Conservation (phyloP, 1,140 invertebrate species). For the Pogonomyrmex californicus region DNA sequence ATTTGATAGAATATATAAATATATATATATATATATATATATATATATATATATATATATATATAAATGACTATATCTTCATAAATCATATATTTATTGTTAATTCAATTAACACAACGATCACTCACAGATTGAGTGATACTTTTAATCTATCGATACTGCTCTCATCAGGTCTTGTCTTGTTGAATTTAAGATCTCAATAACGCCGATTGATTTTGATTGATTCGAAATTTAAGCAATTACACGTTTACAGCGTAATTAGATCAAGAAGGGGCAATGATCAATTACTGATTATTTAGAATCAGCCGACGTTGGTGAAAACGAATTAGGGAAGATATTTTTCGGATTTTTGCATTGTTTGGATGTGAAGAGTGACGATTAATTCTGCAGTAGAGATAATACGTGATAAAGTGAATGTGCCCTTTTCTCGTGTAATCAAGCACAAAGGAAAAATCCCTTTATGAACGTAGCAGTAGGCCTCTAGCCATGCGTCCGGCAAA, state of each 20-base stretch:
- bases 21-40: neutral
- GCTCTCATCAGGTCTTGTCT: neutral
- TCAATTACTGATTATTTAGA: neutral
- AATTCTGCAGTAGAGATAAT: conserved; percentile 65
- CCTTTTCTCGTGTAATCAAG: conserved; percentile 79
- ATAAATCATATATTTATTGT: neutral
- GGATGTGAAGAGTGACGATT: conserved; percentile 56
- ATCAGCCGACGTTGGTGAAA: conserved; percentile 11
- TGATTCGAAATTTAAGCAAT: neutral
- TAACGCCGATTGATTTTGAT: conserved; percentile 13
- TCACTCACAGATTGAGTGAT: neutral
- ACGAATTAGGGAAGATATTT: neutral
- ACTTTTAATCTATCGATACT: neutral
- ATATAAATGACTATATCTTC: too few species aligned
- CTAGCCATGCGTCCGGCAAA: conserved; percentile 49
- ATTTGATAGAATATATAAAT: neutral
- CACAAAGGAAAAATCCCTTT: conserved; percentile 77
- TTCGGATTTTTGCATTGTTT: conserved; percentile 19
- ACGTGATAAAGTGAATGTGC: conserved; percentile 81
- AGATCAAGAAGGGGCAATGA: neutral
- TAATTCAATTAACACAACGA: neutral
- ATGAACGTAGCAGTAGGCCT: conserved; percentile 67
- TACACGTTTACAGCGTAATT: neutral
- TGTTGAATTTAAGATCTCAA: neutral
- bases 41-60: too few species aligned